A percentile compares a stretch with the other conserved stretches of the same genome.
Evolutionary conservation across 1,140 invertebrate species (phyloP).

Genomic region (Drosophila pseudoobscura): DNA sequence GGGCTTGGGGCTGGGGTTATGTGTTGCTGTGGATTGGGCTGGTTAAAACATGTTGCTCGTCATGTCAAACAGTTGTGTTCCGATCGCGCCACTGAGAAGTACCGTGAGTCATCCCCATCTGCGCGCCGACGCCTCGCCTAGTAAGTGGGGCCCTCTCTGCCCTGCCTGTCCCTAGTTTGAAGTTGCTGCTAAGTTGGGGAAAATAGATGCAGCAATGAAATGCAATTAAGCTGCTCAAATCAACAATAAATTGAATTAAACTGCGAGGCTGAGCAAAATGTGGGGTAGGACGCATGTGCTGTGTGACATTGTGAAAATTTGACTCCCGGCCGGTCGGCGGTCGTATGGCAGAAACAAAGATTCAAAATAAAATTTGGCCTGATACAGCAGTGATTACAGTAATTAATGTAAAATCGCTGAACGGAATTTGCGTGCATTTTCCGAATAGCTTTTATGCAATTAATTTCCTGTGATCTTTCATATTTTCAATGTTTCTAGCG

Average conservation of each 20-base stretch:
- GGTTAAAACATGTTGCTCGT: constrained; percentile 42
- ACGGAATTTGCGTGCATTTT: constrained; percentile 56
- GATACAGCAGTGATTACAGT: constrained; percentile 8
- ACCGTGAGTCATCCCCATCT: constrained; percentile 4
- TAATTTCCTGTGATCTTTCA: constrained; percentile 42
- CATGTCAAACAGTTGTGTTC: constrained; percentile 72
- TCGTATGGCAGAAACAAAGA: background rate
- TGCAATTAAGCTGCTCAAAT: constrained; percentile 72
- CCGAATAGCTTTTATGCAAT: constrained; percentile 46
- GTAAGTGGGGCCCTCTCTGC: constrained; percentile 29
- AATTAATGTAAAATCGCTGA: constrained; percentile 41
- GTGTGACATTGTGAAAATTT: background rate
- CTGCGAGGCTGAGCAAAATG: constrained; percentile 41
- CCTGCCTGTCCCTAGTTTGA: background rate
- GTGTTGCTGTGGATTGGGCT: background rate
- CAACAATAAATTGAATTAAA: constrained; percentile 78
- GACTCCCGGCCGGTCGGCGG: constrained; percentile 5
- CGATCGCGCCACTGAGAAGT: constrained; percentile 65
- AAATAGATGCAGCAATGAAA: constrained; percentile 55
- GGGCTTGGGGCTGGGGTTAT: constrained; percentile 19
- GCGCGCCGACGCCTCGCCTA: constrained; percentile 30
- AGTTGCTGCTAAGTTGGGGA: constrained; percentile 29
- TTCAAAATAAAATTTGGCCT: background rate
- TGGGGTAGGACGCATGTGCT: constrained; percentile 3
- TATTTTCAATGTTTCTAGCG: constrained; percentile 24